Conservation (phyloP, 2,888 invertebrate genomes). For the Agriopis marginaria region DNA sequence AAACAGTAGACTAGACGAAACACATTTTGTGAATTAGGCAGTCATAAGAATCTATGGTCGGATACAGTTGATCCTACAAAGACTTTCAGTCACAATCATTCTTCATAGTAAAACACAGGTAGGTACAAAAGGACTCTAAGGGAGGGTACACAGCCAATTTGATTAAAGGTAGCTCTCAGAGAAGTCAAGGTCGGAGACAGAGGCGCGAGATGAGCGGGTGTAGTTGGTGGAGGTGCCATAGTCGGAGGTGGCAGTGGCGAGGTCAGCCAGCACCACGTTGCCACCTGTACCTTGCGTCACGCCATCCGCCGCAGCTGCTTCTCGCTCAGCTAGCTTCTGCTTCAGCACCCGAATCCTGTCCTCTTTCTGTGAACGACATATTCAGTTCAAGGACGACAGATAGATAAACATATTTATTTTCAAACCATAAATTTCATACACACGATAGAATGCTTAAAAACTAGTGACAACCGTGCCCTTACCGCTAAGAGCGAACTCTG, state of each 20-base stretch:
- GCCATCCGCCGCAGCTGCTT: slow-evolving; percentile 86
- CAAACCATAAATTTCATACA: too few relatives aligned
- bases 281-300: slow-evolving; percentile 90
- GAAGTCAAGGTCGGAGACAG: slow-evolving; percentile 95
- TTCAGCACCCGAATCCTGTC: slow-evolving; percentile 94
- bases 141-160: slow-evolving; percentile 32
- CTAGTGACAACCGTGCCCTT: too few relatives aligned
- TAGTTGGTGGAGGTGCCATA: slow-evolving; percentile 92
- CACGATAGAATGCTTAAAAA: too few relatives aligned
- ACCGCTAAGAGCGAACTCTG: too few relatives aligned
- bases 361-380: slow-evolving; percentile 90
- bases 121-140: slow-evolving; percentile 20
- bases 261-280: slow-evolving; percentile 89
- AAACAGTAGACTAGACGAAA: slow-evolving; percentile 2
- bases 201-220: slow-evolving; percentile 93
- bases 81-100: slow-evolving; percentile 16
- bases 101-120: slow-evolving; percentile 15
- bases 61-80: slow-evolving; percentile 5
- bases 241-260: slow-evolving; percentile 92
- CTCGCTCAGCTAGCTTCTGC: slow-evolving; percentile 92
- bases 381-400: slow-evolving; percentile 8
- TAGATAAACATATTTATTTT: too few relatives aligned
- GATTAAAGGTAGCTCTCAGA: slow-evolving; percentile 93
- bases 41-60: slow-evolving; percentile 12
- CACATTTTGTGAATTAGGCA: neutral